Conservation (phyloP, 2,888 invertebrate species). For the Agrotis exclamationis region DNA sequence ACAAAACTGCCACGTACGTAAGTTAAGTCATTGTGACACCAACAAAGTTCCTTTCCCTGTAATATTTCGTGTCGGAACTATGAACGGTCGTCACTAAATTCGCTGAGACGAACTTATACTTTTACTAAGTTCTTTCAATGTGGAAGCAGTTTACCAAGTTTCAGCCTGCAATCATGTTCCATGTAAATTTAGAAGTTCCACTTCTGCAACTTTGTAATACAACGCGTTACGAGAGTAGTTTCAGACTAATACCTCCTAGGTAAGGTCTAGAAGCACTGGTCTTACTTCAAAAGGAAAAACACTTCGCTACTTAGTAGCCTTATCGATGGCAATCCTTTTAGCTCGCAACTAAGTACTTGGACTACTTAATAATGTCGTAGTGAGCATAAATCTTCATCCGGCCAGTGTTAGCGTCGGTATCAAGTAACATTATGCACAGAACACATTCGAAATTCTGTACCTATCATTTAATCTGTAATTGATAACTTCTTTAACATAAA, state of each 20-base stretch:
- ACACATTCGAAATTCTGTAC: not conserved
- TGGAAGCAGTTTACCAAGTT: slow-evolving; percentile 73
- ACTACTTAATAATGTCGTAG: slow-evolving; percentile 57
- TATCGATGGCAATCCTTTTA: slow-evolving; percentile 63
- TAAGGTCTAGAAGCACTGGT: slow-evolving; percentile 48
- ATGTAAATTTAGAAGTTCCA: slow-evolving; percentile 74
- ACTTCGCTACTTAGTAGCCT: slow-evolving; percentile 58
- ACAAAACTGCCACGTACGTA: slow-evolving; percentile 41
- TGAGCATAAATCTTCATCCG: slow-evolving; percentile 42
- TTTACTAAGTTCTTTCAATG: slow-evolving; percentile 74
- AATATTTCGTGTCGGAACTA: slow-evolving; percentile 55
- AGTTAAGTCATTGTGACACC: slow-evolving; percentile 57
- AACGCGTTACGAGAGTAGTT: slow-evolving; percentile 60
- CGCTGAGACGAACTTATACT: slow-evolving; percentile 61
- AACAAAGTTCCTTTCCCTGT: slow-evolving; percentile 43
- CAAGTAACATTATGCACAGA: slow-evolving; percentile 11
- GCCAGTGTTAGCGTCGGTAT: slow-evolving; percentile 10
- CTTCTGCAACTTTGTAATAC: slow-evolving; percentile 72
- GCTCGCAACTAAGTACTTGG: slow-evolving; percentile 53
- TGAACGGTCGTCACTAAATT: slow-evolving; percentile 66
- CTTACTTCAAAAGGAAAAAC: slow-evolving; percentile 52
- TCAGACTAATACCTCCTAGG: slow-evolving; percentile 48
- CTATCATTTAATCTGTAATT: too few relatives aligned
- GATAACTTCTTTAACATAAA: too few relatives aligned
- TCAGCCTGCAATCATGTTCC: slow-evolving; percentile 74